Evolutionary conservation across 2,113 vertebrate species (phyloP).

Genomic region (Dryoscopus gambensis): DNA sequence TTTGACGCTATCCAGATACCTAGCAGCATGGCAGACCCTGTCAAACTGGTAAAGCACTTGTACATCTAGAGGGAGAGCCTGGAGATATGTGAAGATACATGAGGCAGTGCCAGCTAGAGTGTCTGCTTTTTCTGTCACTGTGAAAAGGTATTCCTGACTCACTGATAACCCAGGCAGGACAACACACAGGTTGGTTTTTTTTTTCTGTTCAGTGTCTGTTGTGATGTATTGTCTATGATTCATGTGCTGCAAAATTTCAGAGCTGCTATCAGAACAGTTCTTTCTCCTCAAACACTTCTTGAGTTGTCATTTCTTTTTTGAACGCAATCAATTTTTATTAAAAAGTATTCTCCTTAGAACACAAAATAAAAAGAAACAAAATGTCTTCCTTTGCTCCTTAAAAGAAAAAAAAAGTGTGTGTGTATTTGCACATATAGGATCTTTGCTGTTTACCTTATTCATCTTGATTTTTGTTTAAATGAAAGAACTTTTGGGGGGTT

Average conservation of each 20-base stretch:
- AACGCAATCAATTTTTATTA: not conserved
- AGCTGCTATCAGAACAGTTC: not conserved
- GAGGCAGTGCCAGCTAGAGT: not conserved
- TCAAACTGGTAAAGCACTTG: not conserved
- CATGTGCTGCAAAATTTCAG: not conserved
- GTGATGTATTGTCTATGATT: not conserved
- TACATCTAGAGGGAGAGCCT: not conserved
- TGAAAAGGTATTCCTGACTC: not conserved
- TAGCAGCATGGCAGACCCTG: not conserved
- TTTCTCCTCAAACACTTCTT: not conserved
- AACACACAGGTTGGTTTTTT: rapidly evolving
- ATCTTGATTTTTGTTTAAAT: not conserved
- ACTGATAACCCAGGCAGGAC: not conserved
- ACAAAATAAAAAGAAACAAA: not conserved
- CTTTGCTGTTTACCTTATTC: not conserved
- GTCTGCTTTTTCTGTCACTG: not conserved
- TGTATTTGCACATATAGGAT: not conserved
- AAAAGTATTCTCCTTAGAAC: not conserved
- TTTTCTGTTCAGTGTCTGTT: not conserved
- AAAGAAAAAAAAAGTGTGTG: not conserved
- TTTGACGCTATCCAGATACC: not conserved
- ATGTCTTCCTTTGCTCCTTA: not conserved
- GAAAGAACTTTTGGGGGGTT: not conserved
- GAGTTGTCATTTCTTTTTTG: not conserved
- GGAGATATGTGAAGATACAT: not conserved